Evolutionary conservation across 2,888 invertebrate genomes (phyloP).

Genomic region (Dichetophora obliterata): DNA sequence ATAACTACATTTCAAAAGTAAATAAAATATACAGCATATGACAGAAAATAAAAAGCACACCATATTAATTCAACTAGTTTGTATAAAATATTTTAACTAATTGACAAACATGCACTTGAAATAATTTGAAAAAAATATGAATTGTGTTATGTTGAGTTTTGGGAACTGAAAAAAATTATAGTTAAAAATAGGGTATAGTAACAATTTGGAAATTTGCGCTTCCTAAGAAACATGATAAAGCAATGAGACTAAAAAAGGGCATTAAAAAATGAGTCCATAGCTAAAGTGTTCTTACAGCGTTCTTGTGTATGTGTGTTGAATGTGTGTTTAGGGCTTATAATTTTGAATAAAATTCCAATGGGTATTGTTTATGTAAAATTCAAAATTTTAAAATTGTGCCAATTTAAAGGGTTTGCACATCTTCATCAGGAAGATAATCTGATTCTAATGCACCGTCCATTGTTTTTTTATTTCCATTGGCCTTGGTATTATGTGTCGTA

Average conservation of each 20-base stretch:
- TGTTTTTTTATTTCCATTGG: background rate
- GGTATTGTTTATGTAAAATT: background rate
- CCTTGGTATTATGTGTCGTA: background rate
- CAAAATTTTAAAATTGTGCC: background rate
- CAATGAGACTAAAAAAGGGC: no score
- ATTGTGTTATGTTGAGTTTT: no score
- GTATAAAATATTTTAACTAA: background rate
- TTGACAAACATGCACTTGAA: background rate
- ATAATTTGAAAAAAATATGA: background rate
- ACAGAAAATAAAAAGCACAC: background rate
- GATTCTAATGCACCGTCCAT: background rate
- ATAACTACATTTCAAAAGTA: background rate
- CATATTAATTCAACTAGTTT: background rate
- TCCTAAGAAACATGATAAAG: background rate
- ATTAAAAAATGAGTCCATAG: background rate
- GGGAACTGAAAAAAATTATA: background rate
- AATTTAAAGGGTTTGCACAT: slow-evolving; percentile 1
- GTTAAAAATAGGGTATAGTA: background rate
- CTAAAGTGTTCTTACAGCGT: slow-evolving; percentile 20
- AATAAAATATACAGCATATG: background rate
- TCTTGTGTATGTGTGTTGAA: background rate
- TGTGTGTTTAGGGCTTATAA: background rate
- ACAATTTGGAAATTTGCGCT: background rate
- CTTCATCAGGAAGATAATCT: slow-evolving; percentile 8
- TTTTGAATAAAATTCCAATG: slow-evolving; percentile 47